phyloP scores from a whole-genome alignment of 53 echinoderm and acorn worm species.

The Zoroaster sp. region DNA sequence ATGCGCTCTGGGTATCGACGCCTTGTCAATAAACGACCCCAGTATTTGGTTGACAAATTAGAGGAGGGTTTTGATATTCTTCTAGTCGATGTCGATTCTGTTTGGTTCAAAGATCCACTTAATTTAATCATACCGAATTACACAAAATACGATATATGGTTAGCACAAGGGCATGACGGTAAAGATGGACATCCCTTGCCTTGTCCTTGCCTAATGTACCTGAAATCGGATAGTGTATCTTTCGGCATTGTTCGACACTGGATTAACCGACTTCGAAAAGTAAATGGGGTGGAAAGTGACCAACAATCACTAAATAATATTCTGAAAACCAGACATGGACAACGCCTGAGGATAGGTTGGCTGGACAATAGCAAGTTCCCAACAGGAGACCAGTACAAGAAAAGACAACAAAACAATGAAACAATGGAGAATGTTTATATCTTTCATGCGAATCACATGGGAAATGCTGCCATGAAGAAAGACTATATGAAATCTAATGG shows the following conservation, averaged over 20 bases:
- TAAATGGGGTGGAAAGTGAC: background rate
- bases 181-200: background rate
- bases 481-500: background rate
- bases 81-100: background rate
- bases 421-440: background rate
- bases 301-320: background rate
- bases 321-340: background rate
- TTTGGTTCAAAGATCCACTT: background rate
- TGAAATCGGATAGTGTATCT: background rate
- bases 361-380: background rate
- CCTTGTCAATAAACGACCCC: slow-evolving; percentile 6
- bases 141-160: slow-evolving; percentile 2
- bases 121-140: background rate
- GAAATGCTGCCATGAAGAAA: background rate
- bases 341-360: background rate
- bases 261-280: background rate
- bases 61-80: slow-evolving; percentile 8
- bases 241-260: background rate
- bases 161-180: background rate
- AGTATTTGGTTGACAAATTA: background rate
- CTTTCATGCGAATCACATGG: background rate
- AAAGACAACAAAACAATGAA: background rate
- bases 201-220: background rate
- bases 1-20: background rate
- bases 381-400: background rate